These are phyloP conservation scores for Sphaeramia orbicularis DNA, from an alignment of 2,797 vertebrate species.

Conservation along the genomic window DNA sequence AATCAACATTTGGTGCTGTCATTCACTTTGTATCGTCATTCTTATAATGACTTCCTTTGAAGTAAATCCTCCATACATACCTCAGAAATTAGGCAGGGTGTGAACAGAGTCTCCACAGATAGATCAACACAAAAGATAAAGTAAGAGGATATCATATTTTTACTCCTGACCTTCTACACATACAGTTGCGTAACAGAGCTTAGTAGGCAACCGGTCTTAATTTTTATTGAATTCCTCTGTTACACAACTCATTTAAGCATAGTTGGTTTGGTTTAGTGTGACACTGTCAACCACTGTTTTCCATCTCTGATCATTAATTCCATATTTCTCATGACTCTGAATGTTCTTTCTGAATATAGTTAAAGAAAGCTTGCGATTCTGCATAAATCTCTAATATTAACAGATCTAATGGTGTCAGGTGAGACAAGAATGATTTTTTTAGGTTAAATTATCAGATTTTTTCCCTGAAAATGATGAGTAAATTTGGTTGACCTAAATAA, in stretches of 20 bases:
- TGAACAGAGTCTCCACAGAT: slow-evolving; percentile 36
- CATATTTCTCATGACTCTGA: no score
- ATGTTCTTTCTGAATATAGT: background rate
- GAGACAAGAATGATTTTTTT: background rate
- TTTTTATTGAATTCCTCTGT: slow-evolving; percentile 25
- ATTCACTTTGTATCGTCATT: slow-evolving; percentile 37
- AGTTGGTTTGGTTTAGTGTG: background rate
- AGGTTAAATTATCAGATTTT: background rate
- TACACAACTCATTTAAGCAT: background rate
- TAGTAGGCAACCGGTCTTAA: background rate
- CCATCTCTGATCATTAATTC: no score
- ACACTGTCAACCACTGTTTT: background rate
- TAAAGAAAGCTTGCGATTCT: background rate
- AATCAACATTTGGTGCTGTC: slow-evolving; percentile 55
- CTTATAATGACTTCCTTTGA: slow-evolving; percentile 51
- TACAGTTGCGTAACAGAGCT: slow-evolving; percentile 47
- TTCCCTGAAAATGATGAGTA: background rate
- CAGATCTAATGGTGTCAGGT: background rate
- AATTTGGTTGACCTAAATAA: slow-evolving; percentile 8
- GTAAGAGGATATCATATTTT: slow-evolving; percentile 49
- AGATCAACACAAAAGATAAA: slow-evolving; percentile 56
- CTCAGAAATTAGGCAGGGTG: slow-evolving; percentile 36
- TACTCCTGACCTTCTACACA: slow-evolving; percentile 53
- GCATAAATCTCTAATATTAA: slow-evolving; percentile 11
- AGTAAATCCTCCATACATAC: slow-evolving; percentile 49